A percentile compares a stretch with the other conserved stretches of the same genome.
Evolutionary conservation across 2,113 vertebrate genomes (phyloP).

Genomic region (Hippocampus abdominalis): DNA sequence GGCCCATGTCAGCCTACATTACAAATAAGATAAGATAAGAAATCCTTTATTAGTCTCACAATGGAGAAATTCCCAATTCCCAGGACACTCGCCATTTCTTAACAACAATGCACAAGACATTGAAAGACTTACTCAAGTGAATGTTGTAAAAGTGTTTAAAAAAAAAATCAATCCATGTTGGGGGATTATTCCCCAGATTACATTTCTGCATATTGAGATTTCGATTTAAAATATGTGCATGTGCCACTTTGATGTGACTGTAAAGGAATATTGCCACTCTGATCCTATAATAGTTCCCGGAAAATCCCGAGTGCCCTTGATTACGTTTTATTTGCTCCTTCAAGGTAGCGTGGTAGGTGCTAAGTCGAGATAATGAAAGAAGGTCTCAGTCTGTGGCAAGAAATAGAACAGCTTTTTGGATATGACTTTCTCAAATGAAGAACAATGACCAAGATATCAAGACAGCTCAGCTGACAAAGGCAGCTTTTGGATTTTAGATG

Average conservation of each 20-base stretch:
- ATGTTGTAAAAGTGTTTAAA: too few relatives aligned
- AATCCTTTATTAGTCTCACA: too few relatives aligned
- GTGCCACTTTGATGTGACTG: constrained; percentile 5
- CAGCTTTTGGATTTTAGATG: constrained; percentile 16
- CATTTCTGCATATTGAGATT: neutral
- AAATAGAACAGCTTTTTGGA: constrained; percentile 24
- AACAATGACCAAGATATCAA: constrained; percentile 15
- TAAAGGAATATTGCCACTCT: constrained; percentile 25
- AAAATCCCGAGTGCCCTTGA: constrained; percentile 44
- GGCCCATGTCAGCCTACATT: too few relatives aligned
- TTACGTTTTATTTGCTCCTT: constrained; percentile 35
- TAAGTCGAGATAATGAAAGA: constrained; percentile 28
- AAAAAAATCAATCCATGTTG: too few relatives aligned
- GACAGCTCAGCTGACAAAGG: constrained; percentile 26
- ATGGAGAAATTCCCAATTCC: too few relatives aligned
- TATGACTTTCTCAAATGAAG: constrained; percentile 37
- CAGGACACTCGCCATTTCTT: too few relatives aligned
- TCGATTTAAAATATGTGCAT: neutral
- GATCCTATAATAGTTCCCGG: constrained; percentile 9
- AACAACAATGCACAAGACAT: too few relatives aligned
- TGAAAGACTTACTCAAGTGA: too few relatives aligned
- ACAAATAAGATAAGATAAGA: too few relatives aligned
- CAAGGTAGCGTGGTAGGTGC: neutral
- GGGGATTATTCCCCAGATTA: too few relatives aligned
- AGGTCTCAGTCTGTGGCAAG: constrained; percentile 28